Percentiles rank a stretch among this genome's conserved stretches.
Conservation (phyloP, 1,140 invertebrate genomes). For the Phenacoccus solenopsis region DNA sequence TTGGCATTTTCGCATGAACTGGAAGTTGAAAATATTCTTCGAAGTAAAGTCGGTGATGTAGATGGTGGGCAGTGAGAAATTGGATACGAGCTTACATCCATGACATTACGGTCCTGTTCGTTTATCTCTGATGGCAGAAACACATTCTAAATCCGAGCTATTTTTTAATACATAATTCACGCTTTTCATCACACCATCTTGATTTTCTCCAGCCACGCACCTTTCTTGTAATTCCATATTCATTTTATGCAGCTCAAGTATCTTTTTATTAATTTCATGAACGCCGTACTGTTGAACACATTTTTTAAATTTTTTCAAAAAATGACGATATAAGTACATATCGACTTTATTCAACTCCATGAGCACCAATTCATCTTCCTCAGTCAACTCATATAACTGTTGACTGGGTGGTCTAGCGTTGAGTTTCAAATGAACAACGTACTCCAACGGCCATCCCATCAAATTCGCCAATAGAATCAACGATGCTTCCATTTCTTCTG, state of each 20-base stretch:
- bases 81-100: too few relatives aligned
- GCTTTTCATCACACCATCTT: slow-evolving; percentile 21
- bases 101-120: too few relatives aligned
- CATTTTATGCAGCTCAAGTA: slow-evolving; percentile 23
- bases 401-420: slow-evolving; percentile 22
- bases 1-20: too few relatives aligned
- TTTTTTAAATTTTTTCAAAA: slow-evolving; percentile 29
- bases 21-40: too few relatives aligned
- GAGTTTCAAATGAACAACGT: slow-evolving; percentile 36
- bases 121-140: too few relatives aligned
- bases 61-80: too few relatives aligned
- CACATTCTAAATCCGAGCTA: too few relatives aligned
- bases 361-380: slow-evolving; percentile 22
- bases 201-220: slow-evolving; percentile 24
- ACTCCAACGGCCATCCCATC: slow-evolving; percentile 38
- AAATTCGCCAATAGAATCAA: slow-evolving; percentile 37
- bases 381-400: slow-evolving; percentile 18
- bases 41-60: too few relatives aligned
- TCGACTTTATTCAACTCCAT: slow-evolving; percentile 29
- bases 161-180: too few relatives aligned
- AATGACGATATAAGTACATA: slow-evolving; percentile 31
- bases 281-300: slow-evolving; percentile 29
- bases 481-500: slow-evolving; percentile 41
- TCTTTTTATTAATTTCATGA: slow-evolving; percentile 28
- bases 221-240: slow-evolving; percentile 23